Percentiles rank a stretch among this genome's conserved stretches.
Evolutionary conservation across 1,140 invertebrate species (phyloP).

Genomic region (Brachionus sp.): DNA sequence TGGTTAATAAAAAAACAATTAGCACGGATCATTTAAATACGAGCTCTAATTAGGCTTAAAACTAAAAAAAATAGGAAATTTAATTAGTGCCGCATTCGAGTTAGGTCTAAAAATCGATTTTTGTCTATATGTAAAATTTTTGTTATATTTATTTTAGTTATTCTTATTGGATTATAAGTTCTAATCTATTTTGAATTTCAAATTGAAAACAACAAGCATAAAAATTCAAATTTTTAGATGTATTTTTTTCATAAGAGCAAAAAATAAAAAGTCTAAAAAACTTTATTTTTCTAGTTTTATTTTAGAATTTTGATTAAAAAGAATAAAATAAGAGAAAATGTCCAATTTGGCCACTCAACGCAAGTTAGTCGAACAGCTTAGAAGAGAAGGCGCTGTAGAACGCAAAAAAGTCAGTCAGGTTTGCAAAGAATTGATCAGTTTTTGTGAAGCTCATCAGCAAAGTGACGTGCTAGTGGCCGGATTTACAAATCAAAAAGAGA

Average conservation of each 20-base stretch:
- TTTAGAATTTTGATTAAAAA: not conserved
- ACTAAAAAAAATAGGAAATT: not conserved
- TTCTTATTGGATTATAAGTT: constrained; percentile 15
- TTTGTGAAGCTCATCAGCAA: constrained; percentile 45
- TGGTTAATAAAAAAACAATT: not conserved
- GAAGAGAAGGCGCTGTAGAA: constrained; percentile 39
- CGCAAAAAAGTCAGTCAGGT: constrained; percentile 45
- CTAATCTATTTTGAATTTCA: not conserved
- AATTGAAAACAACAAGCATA: not conserved
- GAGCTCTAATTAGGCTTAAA: not conserved
- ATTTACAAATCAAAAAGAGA: constrained; percentile 41
- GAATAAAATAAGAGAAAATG: not conserved
- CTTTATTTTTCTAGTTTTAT: not conserved
- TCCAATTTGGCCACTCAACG: constrained; percentile 25
- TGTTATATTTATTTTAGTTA: not conserved
- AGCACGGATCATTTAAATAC: not conserved
- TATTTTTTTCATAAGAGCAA: not conserved
- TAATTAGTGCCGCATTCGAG: not conserved
- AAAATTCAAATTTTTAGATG: not conserved
- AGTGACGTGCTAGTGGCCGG: constrained; percentile 35
- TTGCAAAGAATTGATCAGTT: constrained; percentile 45
- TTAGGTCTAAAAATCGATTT: not conserved
- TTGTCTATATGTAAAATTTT: not conserved
- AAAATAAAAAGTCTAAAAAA: not conserved
- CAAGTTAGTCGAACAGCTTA: constrained; percentile 44